Percentiles rank a stretch among this genome's conserved stretches.
phyloP scores from a whole-genome alignment of 1,140 invertebrate genomes.

The Vollenhovia emeryi region DNA sequence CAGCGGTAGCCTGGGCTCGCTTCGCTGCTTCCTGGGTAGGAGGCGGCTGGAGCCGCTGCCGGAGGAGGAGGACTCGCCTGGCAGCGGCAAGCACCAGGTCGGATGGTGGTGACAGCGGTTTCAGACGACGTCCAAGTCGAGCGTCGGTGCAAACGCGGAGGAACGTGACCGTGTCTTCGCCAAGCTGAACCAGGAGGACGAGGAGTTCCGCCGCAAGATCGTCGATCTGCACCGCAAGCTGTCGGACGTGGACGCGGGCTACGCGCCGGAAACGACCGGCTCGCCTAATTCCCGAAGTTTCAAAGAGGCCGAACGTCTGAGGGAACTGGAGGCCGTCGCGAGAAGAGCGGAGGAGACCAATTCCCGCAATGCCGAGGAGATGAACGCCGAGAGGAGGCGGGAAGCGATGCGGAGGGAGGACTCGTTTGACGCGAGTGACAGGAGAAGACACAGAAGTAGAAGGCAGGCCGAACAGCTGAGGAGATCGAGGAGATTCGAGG shows the following conservation, averaged over 20 bases:
- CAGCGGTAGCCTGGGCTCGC: constrained; percentile 72
- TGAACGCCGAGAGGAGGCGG: constrained; percentile 52
- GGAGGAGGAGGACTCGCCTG: constrained; percentile 83
- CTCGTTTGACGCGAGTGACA: constrained; percentile 42
- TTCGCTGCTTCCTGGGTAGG: constrained; percentile 80
- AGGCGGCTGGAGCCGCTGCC: constrained; percentile 82
- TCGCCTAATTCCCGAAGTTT: constrained; percentile 25
- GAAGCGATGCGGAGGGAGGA: constrained; percentile 44
- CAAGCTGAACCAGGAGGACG: constrained; percentile 80
- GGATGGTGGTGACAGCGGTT: constrained; percentile 85
- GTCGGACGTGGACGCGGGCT: constrained; percentile 78
- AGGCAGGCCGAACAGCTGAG: constrained; percentile 69
- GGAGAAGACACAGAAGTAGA: constrained; percentile 61
- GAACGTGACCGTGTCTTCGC: constrained; percentile 78
- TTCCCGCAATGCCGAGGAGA: constrained; percentile 66
- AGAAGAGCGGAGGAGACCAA: constrained; percentile 75
- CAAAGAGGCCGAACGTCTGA: constrained; percentile 67
- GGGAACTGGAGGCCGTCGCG: constrained; percentile 75
- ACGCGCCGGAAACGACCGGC: not conserved
- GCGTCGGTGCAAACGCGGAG: constrained; percentile 62
- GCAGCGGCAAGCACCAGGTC: constrained; percentile 79
- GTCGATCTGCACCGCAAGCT: constrained; percentile 82
- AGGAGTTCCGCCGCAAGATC: constrained; percentile 82
- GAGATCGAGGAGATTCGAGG: constrained; percentile 71
- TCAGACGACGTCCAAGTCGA: constrained; percentile 72